Percentiles rank a stretch among this genome's conserved stretches.
These are phyloP conservation scores for Lycaena phlaeas DNA, from an alignment of 2,888 invertebrate genomes.

Conservation along the genomic window DNA sequence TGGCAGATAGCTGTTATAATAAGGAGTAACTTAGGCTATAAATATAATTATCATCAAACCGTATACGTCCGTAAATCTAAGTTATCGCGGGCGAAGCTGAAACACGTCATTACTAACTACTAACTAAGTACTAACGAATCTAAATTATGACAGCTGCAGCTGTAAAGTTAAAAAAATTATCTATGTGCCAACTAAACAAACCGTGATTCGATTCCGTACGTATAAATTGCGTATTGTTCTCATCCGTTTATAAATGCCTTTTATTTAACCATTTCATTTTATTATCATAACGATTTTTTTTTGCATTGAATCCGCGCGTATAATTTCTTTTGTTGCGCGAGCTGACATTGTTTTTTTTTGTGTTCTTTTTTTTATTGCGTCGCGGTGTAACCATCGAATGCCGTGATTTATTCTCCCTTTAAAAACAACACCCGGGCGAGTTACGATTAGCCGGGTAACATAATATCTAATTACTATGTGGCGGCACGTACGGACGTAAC, in stretches of 20 bases:
- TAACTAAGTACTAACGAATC: slow-evolving; percentile 57
- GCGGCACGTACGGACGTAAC: slow-evolving; percentile 68
- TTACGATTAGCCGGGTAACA: slow-evolving; percentile 65
- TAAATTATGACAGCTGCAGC: slow-evolving; percentile 52
- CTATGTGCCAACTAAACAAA: slow-evolving; percentile 58
- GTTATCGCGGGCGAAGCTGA: slow-evolving; percentile 49
- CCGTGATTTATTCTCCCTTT: slow-evolving; percentile 68
- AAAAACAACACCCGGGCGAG: slow-evolving; percentile 71
- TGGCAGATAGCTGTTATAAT: too few species aligned
- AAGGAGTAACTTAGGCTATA: too few species aligned
- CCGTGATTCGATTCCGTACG: slow-evolving; percentile 51
- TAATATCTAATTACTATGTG: slow-evolving; percentile 73
- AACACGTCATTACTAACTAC: slow-evolving; percentile 58
- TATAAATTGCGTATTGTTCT: slow-evolving; percentile 61
- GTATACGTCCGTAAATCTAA: too few species aligned
- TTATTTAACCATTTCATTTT: slow-evolving; percentile 63
- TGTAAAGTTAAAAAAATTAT: slow-evolving; percentile 55
- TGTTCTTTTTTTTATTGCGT: slow-evolving; percentile 49
- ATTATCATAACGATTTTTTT: slow-evolving; percentile 70
- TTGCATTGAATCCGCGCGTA: slow-evolving; percentile 57
- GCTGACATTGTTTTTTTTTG: slow-evolving; percentile 63
- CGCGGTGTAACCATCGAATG: slow-evolving; percentile 50
- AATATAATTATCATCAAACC: too few species aligned
- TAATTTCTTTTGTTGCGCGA: slow-evolving; percentile 69
- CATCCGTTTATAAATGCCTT: slow-evolving; percentile 55